Percentiles rank a stretch among this genome's conserved stretches.
phyloP scores from a whole-genome alignment of 2,113 vertebrate genomes.

The Onychostruthus taczanowskii region DNA sequence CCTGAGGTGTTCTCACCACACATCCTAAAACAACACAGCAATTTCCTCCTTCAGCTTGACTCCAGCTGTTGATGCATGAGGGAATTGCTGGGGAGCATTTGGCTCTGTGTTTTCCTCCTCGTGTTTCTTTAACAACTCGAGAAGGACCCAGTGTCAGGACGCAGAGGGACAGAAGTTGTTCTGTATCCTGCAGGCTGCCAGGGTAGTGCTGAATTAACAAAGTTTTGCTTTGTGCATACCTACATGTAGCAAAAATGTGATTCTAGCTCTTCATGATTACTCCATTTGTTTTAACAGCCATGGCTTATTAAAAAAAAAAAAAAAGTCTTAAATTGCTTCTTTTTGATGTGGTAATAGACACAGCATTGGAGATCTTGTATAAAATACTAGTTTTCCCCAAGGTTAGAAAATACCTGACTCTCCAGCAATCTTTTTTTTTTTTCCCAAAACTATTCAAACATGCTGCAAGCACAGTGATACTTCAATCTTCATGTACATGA shows the following conservation, averaged over 20 bases:
- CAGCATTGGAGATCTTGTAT: neutral
- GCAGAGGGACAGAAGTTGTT: neutral
- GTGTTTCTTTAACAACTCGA: neutral
- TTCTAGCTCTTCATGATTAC: neutral
- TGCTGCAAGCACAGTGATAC: neutral
- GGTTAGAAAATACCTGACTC: neutral
- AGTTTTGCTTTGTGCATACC: neutral
- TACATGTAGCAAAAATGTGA: neutral
- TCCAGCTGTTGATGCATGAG: neutral
- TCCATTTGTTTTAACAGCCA: neutral
- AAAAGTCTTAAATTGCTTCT: neutral
- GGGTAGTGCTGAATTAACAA: neutral
- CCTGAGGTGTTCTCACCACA: neutral
- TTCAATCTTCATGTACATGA: neutral
- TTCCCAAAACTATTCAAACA: neutral
- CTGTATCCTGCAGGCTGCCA: neutral
- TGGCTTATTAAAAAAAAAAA: neutral
- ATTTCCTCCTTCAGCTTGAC: neutral
- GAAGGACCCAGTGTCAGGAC: neutral
- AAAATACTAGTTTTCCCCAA: neutral
- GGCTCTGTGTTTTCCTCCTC: neutral
- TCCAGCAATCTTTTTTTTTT: neutral
- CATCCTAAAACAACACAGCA: neutral
- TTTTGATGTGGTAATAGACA: neutral
- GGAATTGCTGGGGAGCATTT: neutral